Evolutionary conservation across 2,888 invertebrate genomes (phyloP), one percentile per base, ranked within the genome.

Genomic region (Lasioglossum leucozonium): DNA sequence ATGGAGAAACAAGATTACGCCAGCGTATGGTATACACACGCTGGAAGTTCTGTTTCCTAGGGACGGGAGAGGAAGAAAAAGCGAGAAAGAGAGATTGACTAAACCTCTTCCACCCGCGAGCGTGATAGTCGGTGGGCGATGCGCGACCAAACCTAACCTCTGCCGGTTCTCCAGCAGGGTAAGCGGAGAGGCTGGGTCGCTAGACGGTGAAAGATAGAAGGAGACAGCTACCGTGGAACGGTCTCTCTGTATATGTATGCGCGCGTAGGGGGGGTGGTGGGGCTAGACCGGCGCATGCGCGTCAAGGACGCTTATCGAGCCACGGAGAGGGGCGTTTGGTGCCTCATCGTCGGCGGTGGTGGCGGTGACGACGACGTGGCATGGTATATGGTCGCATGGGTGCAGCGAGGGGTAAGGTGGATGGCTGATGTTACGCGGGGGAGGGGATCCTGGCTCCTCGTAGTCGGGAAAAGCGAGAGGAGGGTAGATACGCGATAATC

Each of bases 71-170:
- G 83, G 47, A 58, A 42, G 80, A 84, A 87, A 81, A 87, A 86
- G 79, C 26, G 82, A 86, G 87, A 84, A 84, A 77, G 81, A 79
- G 77, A 75, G 84, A 84, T 80, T 83, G 89, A 88, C 89, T 94
- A 94, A 95, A 93, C 94, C 93, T 93, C 94, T 94, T 93, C 93
- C 94, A 91, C 88, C 91, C 90, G 86, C 84, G 88, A 90, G 91
- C 89, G 88, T 88, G 91, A 92, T 92, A 91, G 92, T 90, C 90
- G 88, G 89, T 89, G 91, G 88, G 86, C 92, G 91, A 92, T 92
- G 92, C 90, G 89, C 89, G 92, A 91, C 91, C 92, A 91, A 91
- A 86, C 87, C 91, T 86, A 92, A 92, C 91, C 91, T 92, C 91
- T 92, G 93, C 93, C 94, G 93, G 93, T 93, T 93, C 93, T 93